Conservation (phyloP, 2,113 vertebrate genomes). For the Gymnocephalus cernua region DNA sequence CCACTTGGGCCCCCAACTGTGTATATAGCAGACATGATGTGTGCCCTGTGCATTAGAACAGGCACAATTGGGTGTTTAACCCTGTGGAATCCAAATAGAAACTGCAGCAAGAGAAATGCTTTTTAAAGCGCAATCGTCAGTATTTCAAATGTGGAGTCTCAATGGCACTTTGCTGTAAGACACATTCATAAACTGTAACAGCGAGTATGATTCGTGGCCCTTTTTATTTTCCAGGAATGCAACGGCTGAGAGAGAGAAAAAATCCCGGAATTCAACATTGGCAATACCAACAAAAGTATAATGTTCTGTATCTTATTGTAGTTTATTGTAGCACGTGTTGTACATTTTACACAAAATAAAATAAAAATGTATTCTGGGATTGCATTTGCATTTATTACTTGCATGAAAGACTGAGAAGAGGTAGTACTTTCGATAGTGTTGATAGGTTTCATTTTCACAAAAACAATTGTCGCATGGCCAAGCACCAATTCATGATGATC, state of each 20-base stretch:
- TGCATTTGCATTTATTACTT: not conserved
- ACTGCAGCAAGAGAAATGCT: not conserved
- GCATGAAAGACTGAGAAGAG: not conserved
- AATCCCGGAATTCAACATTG: not conserved
- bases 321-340: not conserved
- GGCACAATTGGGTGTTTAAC: slow-evolving; percentile 27
- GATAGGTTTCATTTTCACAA: slow-evolving; percentile 16
- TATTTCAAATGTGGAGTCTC: slow-evolving; percentile 26
- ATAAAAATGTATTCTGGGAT: not conserved
- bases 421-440: not conserved
- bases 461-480: not conserved
- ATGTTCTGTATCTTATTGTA: not conserved
- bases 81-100: slow-evolving; percentile 15
- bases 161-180: not conserved
- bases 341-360: not conserved
- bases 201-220: not conserved
- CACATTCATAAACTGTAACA: not conserved
- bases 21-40: slow-evolving; percentile 34
- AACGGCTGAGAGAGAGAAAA: not conserved
- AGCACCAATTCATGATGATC: slow-evolving; percentile 36
- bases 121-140: not conserved
- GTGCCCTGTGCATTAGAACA: slow-evolving; percentile 8
- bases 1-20: slow-evolving; percentile 34
- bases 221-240: slow-evolving; percentile 2
- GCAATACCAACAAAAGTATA: slow-evolving; percentile 16